Base-by-base conservation (phyloP, 2,797 vertebrate species). In the Danio tinwini region DNA sequence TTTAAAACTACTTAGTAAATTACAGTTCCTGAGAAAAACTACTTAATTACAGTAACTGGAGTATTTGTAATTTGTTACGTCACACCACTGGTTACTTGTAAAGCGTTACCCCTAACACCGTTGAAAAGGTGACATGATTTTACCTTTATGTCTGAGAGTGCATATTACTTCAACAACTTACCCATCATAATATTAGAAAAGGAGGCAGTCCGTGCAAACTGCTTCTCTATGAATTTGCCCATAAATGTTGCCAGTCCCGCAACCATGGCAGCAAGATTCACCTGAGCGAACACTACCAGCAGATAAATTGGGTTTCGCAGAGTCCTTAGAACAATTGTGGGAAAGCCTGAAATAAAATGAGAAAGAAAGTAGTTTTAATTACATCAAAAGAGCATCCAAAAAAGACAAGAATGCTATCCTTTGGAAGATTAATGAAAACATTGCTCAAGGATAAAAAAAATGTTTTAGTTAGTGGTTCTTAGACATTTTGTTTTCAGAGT, bases 241-340 rank as follows among this genome's bases (percentile, higher is more conserved):
- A 98, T 95, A 85, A 99, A 99, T 0, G 96, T 98, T n/a, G 95
- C 94, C 14, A 97, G 86, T 0, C 97, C 97, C 0, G 96, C 93
- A 0, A 94, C 91, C 93, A 96, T 93, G 56, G 93, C 96, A 0
- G 95, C 94, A 67, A 95, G 77, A 86, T 94, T 96, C 49, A 97
- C 95, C 89, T 97, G 96, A 0, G 95, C 94, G 89, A 98, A 86
- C 59, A 97, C 95, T 86, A 98, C 94, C 86, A 97, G 87, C 78
- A 99, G 90, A 86, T 92, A 98, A 76, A 97, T 84, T 0, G 96
- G 95, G 47, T 94, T 95, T 6, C 88, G 86, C 84, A 99, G 85
- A 0, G 93, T 98, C 81, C 94, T 89, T 77, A 96, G 69, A 40
- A 95, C 86, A 10, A 95, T 95, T 2, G 76, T 58, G 0, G 98